Evolutionary conservation across 30 jellyfish, hydroid and myxozoan genomes (phyloP), one percentile per base, ranked within the genome.

Genomic region (Catostylus mosaicus): DNA sequence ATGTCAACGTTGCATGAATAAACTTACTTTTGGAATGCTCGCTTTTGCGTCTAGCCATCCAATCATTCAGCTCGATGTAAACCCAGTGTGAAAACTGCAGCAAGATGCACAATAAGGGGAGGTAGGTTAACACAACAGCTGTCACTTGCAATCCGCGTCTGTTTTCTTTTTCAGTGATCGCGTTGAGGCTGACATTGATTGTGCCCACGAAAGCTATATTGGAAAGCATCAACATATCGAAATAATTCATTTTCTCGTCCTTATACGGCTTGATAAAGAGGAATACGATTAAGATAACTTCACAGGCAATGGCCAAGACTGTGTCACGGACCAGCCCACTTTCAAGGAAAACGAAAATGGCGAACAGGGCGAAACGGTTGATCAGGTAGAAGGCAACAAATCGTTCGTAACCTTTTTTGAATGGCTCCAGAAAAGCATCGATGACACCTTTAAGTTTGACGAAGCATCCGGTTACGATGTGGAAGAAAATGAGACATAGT

Each of bases 331-430:
- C 62, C 2, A 77, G 78, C 27, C 81, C 93, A 3, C 52, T 73
- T 40, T 83, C 93, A 57, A 85, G 16, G 31, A 76, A 68, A 34
- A 73, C 83, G 23, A 94, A 82, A 8, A 75, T 30, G 64, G 75
- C 66, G 35, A 83, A 67, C 70, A 90, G 40, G 29, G 52, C 40
- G 57, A 50, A 77, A 8, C 97, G 75, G 74, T 88, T 54, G 14
- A 84, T 45, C 50, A 90, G 72, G 62, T 90, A 90, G 67, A 90
- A 90, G 5, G 89, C 92, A 62, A 89, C 92, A 52, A 84, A 83
- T 48, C 73, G 36, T 31, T 84, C 67, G 65, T 84, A 62, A 4
- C 81, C 84, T 29, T 85, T 35, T 67, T 80, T 79, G 83, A 79
- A 89, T 18, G 96, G 88, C 59, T 72, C 83, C 31, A 66, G 77